phyloP scores from a whole-genome alignment of 30 jellyfish, hydroid and myxozoan genomes.

The Cassiopea xamachana region DNA sequence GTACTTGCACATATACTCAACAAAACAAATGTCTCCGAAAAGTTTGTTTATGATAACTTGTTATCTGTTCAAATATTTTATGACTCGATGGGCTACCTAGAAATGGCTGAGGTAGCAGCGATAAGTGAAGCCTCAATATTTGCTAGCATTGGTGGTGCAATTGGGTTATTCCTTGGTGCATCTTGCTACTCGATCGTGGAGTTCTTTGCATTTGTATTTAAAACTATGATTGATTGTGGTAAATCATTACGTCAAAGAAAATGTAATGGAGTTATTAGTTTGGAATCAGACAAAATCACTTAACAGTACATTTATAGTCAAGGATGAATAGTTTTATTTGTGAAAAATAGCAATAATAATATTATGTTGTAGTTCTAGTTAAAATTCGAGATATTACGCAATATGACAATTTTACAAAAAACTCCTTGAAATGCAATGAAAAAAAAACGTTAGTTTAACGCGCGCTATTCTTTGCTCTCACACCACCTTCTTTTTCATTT shows the following conservation, averaged over 20 bases:
- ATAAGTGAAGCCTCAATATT: background rate
- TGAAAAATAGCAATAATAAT: too few relatives aligned
- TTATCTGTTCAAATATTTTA: background rate
- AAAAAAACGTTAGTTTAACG: too few relatives aligned
- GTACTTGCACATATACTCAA: background rate
- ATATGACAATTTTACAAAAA: too few relatives aligned
- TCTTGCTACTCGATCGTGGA: slow-evolving; percentile 3
- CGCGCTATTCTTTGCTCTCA: too few relatives aligned
- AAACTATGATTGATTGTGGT: background rate
- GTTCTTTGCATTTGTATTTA: background rate
- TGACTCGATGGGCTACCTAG: background rate
- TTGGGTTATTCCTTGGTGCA: slow-evolving; percentile 24
- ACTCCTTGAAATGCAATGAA: too few relatives aligned
- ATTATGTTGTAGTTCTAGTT: too few relatives aligned
- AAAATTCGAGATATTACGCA: too few relatives aligned
- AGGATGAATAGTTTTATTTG: too few relatives aligned
- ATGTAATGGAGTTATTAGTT: too few relatives aligned
- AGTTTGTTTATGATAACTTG: background rate
- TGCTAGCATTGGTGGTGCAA: slow-evolving; percentile 8
- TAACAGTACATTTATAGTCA: too few relatives aligned
- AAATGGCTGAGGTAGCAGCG: background rate
- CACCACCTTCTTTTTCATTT: too few relatives aligned
- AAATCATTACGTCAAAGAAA: background rate
- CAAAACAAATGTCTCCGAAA: background rate
- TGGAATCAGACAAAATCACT: too few relatives aligned